phyloP scores from a whole-genome alignment of 2,113 vertebrate species.

The Triplophysa dalaica region DNA sequence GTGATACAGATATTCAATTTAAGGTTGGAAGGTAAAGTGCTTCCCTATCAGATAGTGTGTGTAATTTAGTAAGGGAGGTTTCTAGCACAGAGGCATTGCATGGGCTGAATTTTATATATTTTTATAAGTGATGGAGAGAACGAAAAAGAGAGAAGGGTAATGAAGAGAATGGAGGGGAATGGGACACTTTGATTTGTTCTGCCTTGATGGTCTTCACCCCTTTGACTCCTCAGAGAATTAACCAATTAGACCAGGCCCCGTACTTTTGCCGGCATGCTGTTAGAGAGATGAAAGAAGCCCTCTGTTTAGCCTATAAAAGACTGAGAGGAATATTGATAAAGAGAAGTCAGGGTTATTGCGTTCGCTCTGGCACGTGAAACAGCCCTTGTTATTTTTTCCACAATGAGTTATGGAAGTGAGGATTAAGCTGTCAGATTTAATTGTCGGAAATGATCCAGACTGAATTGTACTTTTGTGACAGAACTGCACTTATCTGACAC shows the following conservation, averaged over 20 bases:
- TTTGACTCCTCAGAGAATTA: constrained; percentile 45
- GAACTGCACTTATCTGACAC: constrained; percentile 36
- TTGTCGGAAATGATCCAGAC: constrained; percentile 7
- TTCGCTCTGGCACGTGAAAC: not conserved
- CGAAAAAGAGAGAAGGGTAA: not conserved
- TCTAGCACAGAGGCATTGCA: constrained; percentile 52
- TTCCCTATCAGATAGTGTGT: constrained; percentile 54
- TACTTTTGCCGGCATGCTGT: constrained; percentile 12
- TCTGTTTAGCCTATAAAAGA: constrained; percentile 31
- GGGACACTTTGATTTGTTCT: constrained; percentile 42
- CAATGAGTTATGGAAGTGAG: not conserved
- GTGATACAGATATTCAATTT: constrained; percentile 69
- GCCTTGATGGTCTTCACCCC: constrained; percentile 38
- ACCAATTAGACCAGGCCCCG: constrained; percentile 45
- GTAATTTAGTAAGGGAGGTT: constrained; percentile 71
- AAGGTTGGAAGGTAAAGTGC: constrained; percentile 36
- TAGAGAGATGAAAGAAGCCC: constrained; percentile 43
- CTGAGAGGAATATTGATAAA: constrained; percentile 43
- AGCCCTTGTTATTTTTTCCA: not conserved
- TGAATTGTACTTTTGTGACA: constrained; percentile 36
- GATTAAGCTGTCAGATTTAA: constrained; percentile 26
- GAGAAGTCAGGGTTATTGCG: constrained; percentile 4
- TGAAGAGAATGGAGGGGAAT: not conserved
- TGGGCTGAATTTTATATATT: not conserved
- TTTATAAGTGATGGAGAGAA: constrained; percentile 11